Conservation (phyloP, 2,113 vertebrate genomes). For the Pleuronectes platessa region DNA sequence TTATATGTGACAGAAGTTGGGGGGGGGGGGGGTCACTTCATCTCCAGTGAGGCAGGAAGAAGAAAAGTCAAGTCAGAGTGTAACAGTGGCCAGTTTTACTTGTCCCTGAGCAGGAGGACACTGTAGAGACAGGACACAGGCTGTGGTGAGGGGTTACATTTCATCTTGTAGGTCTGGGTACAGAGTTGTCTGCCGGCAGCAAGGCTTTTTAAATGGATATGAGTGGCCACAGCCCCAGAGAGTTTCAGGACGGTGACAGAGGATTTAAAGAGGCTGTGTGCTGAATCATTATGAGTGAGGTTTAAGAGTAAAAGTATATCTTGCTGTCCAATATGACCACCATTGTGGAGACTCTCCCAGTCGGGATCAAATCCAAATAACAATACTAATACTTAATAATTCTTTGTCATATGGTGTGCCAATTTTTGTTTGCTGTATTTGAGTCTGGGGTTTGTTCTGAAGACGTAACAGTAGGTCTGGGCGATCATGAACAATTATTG, state of each 20-base stretch:
- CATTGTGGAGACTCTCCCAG: neutral
- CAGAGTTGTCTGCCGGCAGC: neutral
- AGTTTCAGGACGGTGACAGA: neutral
- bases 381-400: no score
- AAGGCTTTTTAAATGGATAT: conserved; percentile 15
- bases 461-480: no score
- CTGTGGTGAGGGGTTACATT: conserved; percentile 11
- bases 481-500: no score
- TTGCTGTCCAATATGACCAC: neutral
- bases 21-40: conserved; percentile 27
- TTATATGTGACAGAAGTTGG: conserved; percentile 6
- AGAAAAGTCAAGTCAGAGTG: conserved; percentile 4
- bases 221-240: neutral
- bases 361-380: neutral
- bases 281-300: neutral
- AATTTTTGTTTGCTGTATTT: no score
- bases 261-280: neutral
- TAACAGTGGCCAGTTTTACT: conserved; percentile 9
- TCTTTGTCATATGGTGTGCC: no score
- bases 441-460: no score
- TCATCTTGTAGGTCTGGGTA: conserved; percentile 9
- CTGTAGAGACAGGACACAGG: neutral
- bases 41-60: neutral
- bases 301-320: neutral
- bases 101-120: neutral